Percentiles rank a stretch among this genome's conserved stretches.
These are phyloP conservation scores for Parnassius mnemosyne DNA, from an alignment of 2,888 invertebrate species.

Conservation along the genomic window DNA sequence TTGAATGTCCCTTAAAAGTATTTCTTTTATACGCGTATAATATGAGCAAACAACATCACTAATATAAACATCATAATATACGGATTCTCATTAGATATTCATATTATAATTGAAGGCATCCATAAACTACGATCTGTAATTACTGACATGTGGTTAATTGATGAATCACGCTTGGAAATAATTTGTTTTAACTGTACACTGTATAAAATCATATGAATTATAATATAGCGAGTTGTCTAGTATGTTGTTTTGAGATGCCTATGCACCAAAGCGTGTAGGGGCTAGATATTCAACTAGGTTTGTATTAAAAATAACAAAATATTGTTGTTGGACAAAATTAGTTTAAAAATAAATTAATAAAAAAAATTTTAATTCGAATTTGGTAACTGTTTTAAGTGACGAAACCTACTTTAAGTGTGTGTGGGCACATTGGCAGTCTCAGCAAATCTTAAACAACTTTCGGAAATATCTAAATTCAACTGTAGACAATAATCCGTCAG, in stretches of 20 bases:
- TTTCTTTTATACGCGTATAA: too few relatives aligned
- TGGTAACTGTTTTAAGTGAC: too few relatives aligned
- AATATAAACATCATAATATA: constrained; percentile 44
- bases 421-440: too few relatives aligned
- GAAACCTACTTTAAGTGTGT: too few relatives aligned
- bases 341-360: too few relatives aligned
- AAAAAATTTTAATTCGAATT: too few relatives aligned
- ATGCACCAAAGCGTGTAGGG: neutral
- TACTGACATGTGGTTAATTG: constrained; percentile 60
- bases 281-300: neutral
- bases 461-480: too few relatives aligned
- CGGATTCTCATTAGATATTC: constrained; percentile 49
- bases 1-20: too few relatives aligned
- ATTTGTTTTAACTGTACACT: constrained; percentile 45
- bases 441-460: too few relatives aligned
- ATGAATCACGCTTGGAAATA: constrained; percentile 56
- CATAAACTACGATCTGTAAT: constrained; percentile 54
- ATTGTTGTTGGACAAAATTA: too few relatives aligned
- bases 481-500: too few relatives aligned
- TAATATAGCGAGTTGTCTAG: neutral
- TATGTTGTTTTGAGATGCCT: neutral
- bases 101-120: constrained; percentile 56
- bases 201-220: constrained; percentile 25
- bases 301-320: too few relatives aligned
- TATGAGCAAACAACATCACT: constrained; percentile 26